A percentile compares a stretch with the other conserved stretches of the same genome.
These are phyloP conservation scores for Sclerodermus sp. DNA, from an alignment of 2,888 invertebrate genomes.

Conservation along the genomic window DNA sequence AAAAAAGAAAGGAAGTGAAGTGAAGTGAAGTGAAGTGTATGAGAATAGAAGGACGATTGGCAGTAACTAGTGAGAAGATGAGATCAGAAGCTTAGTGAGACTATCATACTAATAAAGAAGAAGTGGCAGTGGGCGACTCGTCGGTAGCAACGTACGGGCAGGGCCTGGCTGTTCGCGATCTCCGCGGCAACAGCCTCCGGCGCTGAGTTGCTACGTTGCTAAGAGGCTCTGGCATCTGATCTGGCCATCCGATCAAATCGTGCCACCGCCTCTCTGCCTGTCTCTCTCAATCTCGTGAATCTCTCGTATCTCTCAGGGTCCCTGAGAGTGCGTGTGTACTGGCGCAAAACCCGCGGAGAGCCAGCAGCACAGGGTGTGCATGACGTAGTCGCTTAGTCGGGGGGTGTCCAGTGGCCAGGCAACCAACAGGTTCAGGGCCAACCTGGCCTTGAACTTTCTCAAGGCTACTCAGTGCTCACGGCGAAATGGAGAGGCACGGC, in stretches of 20 bases:
- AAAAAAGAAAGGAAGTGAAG: too few relatives aligned
- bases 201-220: slow-evolving; percentile 49
- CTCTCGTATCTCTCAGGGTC: background rate
- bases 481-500: slow-evolving; percentile 23
- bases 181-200: slow-evolving; percentile 55
- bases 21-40: background rate
- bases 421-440: too few relatives aligned
- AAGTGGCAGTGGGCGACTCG: slow-evolving; percentile 50
- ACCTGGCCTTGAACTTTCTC: too few relatives aligned
- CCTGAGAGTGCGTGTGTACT: background rate
- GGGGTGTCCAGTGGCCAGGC: too few relatives aligned
- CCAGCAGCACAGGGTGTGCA: background rate
- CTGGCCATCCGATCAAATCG: too few relatives aligned
- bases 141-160: slow-evolving; percentile 57
- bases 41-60: background rate
- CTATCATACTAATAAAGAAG: slow-evolving; percentile 42
- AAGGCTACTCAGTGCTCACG: background rate
- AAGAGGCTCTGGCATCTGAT: slow-evolving; percentile 47
- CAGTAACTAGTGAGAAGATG: too few relatives aligned
- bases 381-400: too few relatives aligned
- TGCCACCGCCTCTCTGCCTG: slow-evolving; percentile 45
- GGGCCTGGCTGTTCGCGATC: slow-evolving; percentile 56
- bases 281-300: background rate
- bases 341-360: background rate
- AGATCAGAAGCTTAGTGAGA: slow-evolving; percentile 7